Evolutionary conservation across 2,888 invertebrate species (phyloP), one percentile per base, ranked within the genome.

Genomic region (Psococerastis gibbosa): DNA sequence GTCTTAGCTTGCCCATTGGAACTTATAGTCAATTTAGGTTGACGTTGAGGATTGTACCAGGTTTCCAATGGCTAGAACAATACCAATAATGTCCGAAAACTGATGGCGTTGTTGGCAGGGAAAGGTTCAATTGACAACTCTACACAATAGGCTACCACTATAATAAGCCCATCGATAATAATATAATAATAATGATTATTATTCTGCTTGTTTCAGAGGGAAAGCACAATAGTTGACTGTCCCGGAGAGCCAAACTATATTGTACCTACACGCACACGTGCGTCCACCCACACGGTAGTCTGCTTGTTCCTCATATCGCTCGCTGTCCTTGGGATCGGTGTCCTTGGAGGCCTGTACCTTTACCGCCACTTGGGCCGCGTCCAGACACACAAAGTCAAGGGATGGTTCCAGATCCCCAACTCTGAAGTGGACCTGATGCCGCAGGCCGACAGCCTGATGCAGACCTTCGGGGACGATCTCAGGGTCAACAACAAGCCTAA

Each of bases 291-390:
- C 31, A 70, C 68, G 44, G 77, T 78, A 27, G 60, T 78, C 41
- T 72, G 76, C 55, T 64, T 85, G 44, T 69, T 79, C 46, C 57
- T 84, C 34, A 70, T 77, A 11, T 75, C 80, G 2, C 56, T 81
- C 22, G 58, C 78, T 45, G 73, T 84, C 17, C 69, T 82, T 55
- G 69, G 80, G 47, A 69, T 78, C 55, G 81, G 70, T n/a, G 66
- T 77, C 31, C 60, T 73, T 43, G 74, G 77, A 5, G 85, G 83
- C 3, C 68, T 82, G 44, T 74, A 79, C 56, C 64, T 88, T 43
- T 87, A 84, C 62, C 71, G 73, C 43, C 73, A 81, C 52, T 27
- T 6, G 8, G 78, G 79, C 57, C 67, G 73, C 11, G 71, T 56
- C 46, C 43, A 73, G 56, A 59, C 67, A 55, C 70, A 71, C 44